phyloP scores from a whole-genome alignment of 1,140 invertebrate species.

The Cecropterus lyciades region DNA sequence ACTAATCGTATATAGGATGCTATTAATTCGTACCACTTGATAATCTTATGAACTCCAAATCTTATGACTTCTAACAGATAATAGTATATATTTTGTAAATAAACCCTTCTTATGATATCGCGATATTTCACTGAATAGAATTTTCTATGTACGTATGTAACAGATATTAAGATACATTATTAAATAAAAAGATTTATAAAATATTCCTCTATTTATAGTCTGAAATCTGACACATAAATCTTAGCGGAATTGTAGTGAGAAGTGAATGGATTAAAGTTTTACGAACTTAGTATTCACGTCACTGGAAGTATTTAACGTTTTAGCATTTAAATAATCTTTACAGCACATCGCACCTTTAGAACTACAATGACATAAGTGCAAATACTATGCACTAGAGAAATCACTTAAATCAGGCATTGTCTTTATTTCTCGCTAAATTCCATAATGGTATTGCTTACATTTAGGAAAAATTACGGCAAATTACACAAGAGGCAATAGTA shows the following conservation, averaged over 20 bases:
- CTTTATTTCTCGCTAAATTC: no score
- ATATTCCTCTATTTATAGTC: conserved; percentile 30
- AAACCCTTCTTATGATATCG: conserved; percentile 65
- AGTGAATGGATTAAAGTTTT: neutral
- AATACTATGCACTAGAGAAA: no score
- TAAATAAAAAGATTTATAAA: conserved; percentile 23
- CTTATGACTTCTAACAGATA: conserved; percentile 79
- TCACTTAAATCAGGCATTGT: no score
- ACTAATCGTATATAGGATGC: conserved; percentile 67
- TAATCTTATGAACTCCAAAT: conserved; percentile 80
- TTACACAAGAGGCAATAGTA: no score
- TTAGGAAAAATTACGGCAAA: no score
- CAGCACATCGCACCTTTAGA: no score
- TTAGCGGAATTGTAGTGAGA: conserved; percentile 17
- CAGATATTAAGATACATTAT: conserved; percentile 33
- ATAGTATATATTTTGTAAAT: conserved; percentile 78
- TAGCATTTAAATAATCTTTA: conserved; percentile 16
- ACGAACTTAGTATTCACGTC: neutral
- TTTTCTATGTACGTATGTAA: conserved; percentile 49
- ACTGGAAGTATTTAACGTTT: conserved; percentile 11
- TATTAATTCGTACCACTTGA: conserved; percentile 72
- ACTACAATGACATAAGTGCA: no score
- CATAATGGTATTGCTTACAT: no score
- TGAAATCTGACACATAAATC: conserved; percentile 17
- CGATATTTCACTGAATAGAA: conserved; percentile 56